These are phyloP conservation scores for Pipistrellus pygmaeus DNA, from an alignment of 2,797 vertebrate species.

Conservation along the genomic window DNA sequence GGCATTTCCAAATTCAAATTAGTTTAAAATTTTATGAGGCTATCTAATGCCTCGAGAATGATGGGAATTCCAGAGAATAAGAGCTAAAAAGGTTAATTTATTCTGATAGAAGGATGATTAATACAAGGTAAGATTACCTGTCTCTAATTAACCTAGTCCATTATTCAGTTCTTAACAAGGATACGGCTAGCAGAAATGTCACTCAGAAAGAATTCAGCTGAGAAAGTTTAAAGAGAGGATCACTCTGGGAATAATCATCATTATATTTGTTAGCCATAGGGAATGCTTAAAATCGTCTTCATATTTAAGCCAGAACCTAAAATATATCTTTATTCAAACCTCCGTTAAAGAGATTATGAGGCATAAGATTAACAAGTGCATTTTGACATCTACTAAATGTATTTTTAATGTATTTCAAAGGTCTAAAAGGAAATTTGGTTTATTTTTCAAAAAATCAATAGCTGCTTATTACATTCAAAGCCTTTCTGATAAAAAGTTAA, in stretches of 20 bases:
- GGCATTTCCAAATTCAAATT: slow-evolving; percentile 68
- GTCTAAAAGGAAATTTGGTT: not conserved
- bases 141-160: slow-evolving; percentile 67
- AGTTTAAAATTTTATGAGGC: slow-evolving; percentile 64
- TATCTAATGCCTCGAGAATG: slow-evolving; percentile 56
- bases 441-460: slow-evolving; percentile 13
- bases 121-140: slow-evolving; percentile 62
- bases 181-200: slow-evolving; percentile 57
- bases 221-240: slow-evolving; percentile 54
- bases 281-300: slow-evolving; percentile 62
- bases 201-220: slow-evolving; percentile 59
- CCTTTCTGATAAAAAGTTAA: slow-evolving; percentile 52
- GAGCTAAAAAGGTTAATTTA: slow-evolving; percentile 77
- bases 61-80: slow-evolving; percentile 65
- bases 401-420: slow-evolving; percentile 35
- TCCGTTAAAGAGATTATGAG: not conserved
- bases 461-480: slow-evolving; percentile 33
- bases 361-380: not conserved
- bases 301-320: slow-evolving; percentile 63
- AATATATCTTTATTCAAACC: slow-evolving; percentile 31
- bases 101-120: slow-evolving; percentile 76
- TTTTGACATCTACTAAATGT: slow-evolving; percentile 60
- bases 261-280: slow-evolving; percentile 42
- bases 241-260: not conserved
- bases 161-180: slow-evolving; percentile 66